Evolutionary conservation across 2,888 invertebrate species (phyloP), one percentile per base, ranked within the genome.

Genomic region (Synanthedon myopaeformis): DNA sequence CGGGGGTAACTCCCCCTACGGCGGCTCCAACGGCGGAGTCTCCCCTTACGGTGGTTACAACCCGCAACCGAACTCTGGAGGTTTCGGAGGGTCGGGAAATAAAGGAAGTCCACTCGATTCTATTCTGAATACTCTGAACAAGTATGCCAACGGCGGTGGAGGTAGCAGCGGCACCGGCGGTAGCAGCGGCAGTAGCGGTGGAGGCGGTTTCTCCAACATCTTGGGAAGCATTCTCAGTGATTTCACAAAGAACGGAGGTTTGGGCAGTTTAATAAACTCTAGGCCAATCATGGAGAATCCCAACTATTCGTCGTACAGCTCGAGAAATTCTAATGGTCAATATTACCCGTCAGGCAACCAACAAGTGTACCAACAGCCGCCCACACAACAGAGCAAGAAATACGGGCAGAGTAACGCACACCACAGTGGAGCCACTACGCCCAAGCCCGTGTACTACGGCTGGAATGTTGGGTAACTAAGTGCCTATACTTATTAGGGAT

Each of bases 381-480:
- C 64, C 4, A 67, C 65, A 57, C 81, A 80, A 64, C 80, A 80
- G 64, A 82, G 70, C 66, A 81, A 62, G 66, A 81, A 79, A 58
- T 80, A 85, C 60, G 81, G 73, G 17, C 76, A 79, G 60, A 74
- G 58, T 57, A 65, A 80, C 61, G 72, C 73, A 19, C 71, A 61
- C 35, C 78, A 67, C 58, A 79, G 60, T 57, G 68, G 63, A 49
- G 82, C 79, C 50, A 66, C 78, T 35, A 79, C 84, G 12, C 69
- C 72, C 65, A 79, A 70, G 62, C 86, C 88, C 19, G 74, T 72
- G 56, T 67, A 72, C 53, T 88, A 86, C 63, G 87, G 87, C 59
- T 87, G 87, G 87, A 82, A 78, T 57, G 67, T 82, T 75, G 82
- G 88, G 88, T 88, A 88, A 88, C 76, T 76, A 67, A 60, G 23